These are phyloP conservation scores for Aleiodes sp. DNA, from an alignment of 1,140 invertebrate genomes.

Conservation along the genomic window DNA sequence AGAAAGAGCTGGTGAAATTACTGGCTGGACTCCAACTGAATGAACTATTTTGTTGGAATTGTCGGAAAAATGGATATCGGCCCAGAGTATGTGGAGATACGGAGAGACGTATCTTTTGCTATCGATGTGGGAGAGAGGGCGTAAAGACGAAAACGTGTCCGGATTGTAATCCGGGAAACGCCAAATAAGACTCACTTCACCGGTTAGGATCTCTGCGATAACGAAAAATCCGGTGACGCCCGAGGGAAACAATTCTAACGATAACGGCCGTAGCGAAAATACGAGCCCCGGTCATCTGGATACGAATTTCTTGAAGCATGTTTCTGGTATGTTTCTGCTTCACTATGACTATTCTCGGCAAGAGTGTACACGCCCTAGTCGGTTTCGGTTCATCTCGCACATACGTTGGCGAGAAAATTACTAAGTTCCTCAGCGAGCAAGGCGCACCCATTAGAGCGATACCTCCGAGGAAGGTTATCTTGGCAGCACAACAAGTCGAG, in stretches of 20 bases:
- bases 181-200: neutral
- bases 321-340: neutral
- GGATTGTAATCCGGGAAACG: conserved; percentile 12
- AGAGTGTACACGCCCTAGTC: conserved; percentile 14
- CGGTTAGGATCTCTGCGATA: neutral
- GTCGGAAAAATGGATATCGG: neutral
- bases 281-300: neutral
- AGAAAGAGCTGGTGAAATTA: neutral
- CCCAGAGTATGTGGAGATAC: neutral
- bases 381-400: conserved; percentile 22
- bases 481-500: neutral
- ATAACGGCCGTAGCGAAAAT: no score
- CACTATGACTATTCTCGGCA: neutral
- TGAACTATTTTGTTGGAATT: conserved; percentile 8
- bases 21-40: neutral
- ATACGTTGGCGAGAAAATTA: neutral
- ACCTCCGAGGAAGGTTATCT: neutral
- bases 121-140: neutral
- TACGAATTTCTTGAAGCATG: neutral
- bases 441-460: neutral
- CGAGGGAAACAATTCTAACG: neutral
- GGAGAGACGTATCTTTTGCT: neutral
- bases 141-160: neutral
- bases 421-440: neutral
- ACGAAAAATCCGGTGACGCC: neutral